phyloP scores from a whole-genome alignment of 2,113 vertebrate species.

The Pollachius pollachius region DNA sequence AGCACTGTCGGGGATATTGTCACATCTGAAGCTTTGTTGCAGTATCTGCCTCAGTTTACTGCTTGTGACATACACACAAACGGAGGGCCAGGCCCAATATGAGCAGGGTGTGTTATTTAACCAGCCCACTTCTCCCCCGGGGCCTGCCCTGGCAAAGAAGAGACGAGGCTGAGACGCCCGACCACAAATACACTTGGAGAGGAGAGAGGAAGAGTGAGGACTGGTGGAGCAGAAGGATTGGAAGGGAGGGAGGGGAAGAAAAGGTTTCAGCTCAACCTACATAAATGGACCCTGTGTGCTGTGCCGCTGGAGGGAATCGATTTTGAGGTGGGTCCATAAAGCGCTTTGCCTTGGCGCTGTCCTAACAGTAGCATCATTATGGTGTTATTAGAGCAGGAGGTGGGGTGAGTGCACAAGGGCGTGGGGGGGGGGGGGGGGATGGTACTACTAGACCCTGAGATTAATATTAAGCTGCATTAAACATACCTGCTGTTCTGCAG shows the following conservation, averaged over 20 bases:
- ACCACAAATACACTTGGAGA: too few species aligned
- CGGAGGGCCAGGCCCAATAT: neutral
- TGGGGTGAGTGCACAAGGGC: slow-evolving; percentile 9
- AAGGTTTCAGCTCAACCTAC: slow-evolving; percentile 21
- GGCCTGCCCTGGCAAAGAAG: too few species aligned
- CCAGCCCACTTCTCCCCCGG: neutral
- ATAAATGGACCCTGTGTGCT: slow-evolving; percentile 53
- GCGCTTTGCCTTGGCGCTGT: slow-evolving; percentile 45
- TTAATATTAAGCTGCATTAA: slow-evolving; percentile 55
- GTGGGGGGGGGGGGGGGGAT: slow-evolving; percentile 12
- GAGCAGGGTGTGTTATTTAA: slow-evolving; percentile 12
- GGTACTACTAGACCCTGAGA: neutral
- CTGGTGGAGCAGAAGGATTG: neutral
- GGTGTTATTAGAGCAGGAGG: slow-evolving; percentile 49
- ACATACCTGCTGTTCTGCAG: slow-evolving; percentile 23
- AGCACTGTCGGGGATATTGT: neutral
- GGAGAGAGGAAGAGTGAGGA: neutral
- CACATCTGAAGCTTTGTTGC: slow-evolving; percentile 44
- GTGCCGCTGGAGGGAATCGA: slow-evolving; percentile 51
- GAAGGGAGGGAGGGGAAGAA: neutral
- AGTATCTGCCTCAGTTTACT: slow-evolving; percentile 46
- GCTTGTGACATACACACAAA: slow-evolving; percentile 31
- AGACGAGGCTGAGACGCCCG: too few species aligned
- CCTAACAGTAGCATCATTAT: slow-evolving; percentile 62
- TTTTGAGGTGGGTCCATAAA: slow-evolving; percentile 63